Percentiles rank a stretch among this genome's conserved stretches.
Evolutionary conservation across 2,888 invertebrate species (phyloP).

Genomic region (Ophioninae sp.): DNA sequence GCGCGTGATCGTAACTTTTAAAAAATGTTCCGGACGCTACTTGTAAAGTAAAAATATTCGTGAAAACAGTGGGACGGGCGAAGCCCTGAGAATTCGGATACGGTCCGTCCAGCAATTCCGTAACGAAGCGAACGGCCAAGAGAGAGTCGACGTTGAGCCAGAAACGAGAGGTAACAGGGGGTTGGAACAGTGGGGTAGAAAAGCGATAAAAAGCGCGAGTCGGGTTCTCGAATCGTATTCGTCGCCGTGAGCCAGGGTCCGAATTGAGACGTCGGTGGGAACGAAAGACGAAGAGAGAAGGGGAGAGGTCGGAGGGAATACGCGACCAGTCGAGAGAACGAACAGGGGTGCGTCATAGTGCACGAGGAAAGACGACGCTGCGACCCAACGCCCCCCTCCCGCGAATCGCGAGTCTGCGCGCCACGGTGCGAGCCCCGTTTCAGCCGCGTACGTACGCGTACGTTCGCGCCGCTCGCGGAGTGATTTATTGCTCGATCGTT

Average conservation of each 20-base stretch:
- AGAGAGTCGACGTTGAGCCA: constrained; percentile 40
- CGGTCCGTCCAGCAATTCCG: constrained; percentile 74
- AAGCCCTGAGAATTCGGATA: constrained; percentile 42
- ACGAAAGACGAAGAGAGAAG: constrained; percentile 37
- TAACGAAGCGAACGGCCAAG: constrained; percentile 72
- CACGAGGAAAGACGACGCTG: constrained; percentile 50
- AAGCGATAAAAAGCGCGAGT: constrained; percentile 44
- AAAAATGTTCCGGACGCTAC: no score
- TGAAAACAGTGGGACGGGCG: background rate
- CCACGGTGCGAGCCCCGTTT: constrained; percentile 19
- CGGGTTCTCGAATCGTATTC: constrained; percentile 63
- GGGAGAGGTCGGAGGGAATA: background rate
- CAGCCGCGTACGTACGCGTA: background rate
- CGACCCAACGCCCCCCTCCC: constrained; percentile 26
- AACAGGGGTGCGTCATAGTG: constrained; percentile 39
- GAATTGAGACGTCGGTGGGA: constrained; percentile 61
- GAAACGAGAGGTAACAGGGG: constrained; percentile 34
- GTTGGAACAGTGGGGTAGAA: constrained; percentile 17
- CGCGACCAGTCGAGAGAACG: constrained; percentile 32
- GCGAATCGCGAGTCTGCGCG: constrained; percentile 56
- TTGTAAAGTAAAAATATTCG: no score
- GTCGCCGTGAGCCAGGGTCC: constrained; percentile 58
- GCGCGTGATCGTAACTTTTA: no score
- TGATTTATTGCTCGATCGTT: constrained; percentile 3
- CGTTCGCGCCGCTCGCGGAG: background rate